Evolutionary conservation across 2,797 vertebrate genomes (phyloP).

Genomic region (Artibeus lituratus): DNA sequence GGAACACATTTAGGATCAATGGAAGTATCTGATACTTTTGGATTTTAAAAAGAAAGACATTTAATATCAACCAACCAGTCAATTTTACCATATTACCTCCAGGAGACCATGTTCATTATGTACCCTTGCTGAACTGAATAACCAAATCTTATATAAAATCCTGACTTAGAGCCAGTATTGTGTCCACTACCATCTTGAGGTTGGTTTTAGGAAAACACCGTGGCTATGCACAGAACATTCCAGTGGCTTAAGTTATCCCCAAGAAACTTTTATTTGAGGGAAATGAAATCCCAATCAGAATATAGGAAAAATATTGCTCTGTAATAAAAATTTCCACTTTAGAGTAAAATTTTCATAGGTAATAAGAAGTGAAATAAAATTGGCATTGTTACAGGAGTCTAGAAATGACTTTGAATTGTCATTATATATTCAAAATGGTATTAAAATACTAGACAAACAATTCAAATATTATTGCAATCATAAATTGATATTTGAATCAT

Average conservation of each 20-base stretch:
- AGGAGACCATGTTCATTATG: not conserved
- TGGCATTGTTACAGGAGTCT: not conserved
- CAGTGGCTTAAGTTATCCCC: slow-evolving; percentile 28
- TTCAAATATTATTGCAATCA: not conserved
- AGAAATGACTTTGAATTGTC: slow-evolving; percentile 1
- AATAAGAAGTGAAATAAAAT: slow-evolving; percentile 40
- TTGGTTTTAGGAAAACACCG: slow-evolving; percentile 50
- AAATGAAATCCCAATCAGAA: slow-evolving; percentile 44
- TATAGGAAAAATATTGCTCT: slow-evolving; percentile 22
- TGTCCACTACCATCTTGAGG: not conserved
- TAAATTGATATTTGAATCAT: not conserved
- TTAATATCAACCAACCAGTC: slow-evolving; percentile 28
- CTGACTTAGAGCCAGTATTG: slow-evolving; percentile 3
- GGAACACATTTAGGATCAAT: not conserved
- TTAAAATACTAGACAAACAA: not conserved
- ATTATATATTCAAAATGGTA: not conserved
- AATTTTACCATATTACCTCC: slow-evolving; percentile 11
- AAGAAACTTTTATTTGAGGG: slow-evolving; percentile 23
- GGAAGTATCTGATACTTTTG: not conserved
- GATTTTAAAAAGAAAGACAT: not conserved
- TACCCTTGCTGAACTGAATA: not conserved
- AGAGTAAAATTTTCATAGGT: slow-evolving; percentile 28
- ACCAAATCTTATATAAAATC: not conserved
- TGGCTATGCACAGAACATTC: slow-evolving; percentile 45
- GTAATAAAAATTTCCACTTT: slow-evolving; percentile 44